Conservation (phyloP, 2,113 vertebrate genomes). For the Calyptommatus sinebrachiatus region DNA sequence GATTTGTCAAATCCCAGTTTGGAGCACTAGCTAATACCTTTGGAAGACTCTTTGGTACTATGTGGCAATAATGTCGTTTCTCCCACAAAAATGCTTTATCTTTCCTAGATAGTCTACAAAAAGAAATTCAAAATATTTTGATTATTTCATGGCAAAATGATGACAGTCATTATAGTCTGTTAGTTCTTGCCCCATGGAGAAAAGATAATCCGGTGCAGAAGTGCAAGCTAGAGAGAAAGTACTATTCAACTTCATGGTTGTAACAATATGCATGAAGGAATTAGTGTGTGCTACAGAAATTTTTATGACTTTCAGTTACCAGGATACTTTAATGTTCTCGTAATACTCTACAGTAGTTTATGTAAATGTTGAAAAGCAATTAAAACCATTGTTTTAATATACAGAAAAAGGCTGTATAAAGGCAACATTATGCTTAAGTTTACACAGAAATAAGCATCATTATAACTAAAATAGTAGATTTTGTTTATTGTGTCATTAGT, state of each 20-base stretch:
- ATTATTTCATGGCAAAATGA: neutral
- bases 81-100: constrained; percentile 93
- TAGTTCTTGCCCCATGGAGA: neutral
- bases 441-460: neutral
- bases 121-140: constrained; percentile 38
- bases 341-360: neutral
- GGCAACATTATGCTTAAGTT: neutral
- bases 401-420: neutral
- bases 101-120: constrained; percentile 83
- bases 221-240: neutral
- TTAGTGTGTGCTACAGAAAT: neutral
- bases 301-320: neutral
- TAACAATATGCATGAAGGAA: neutral
- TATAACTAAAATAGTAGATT: neutral
- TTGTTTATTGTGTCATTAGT: neutral
- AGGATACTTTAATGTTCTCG: neutral
- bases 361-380: neutral
- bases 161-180: neutral
- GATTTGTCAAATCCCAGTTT: constrained; percentile 91
- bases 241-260: neutral
- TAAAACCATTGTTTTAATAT: neutral
- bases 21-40: constrained; percentile 89
- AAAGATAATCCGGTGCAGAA: neutral
- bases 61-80: constrained; percentile 82
- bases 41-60: constrained; percentile 82